These are phyloP conservation scores for Cheilosia urbana DNA, from an alignment of 2,888 invertebrate species.

Conservation along the genomic window DNA sequence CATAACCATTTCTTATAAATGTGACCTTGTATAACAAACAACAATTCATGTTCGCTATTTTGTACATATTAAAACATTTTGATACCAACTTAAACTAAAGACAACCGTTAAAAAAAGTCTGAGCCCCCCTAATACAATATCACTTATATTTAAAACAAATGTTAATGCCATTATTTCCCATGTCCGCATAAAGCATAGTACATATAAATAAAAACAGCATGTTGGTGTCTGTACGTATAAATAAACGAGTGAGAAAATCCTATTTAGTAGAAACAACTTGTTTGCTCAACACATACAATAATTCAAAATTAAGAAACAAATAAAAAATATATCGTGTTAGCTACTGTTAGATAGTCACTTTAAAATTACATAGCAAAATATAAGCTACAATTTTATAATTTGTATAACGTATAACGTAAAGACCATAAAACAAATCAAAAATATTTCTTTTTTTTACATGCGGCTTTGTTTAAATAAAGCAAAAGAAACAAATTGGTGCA, in stretches of 20 bases:
- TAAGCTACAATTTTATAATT: slow-evolving; percentile 1
- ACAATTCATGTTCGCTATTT: too few relatives aligned
- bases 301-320: background rate
- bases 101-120: too few relatives aligned
- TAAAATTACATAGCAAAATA: slow-evolving; percentile 9
- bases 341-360: slow-evolving; percentile 26
- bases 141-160: background rate
- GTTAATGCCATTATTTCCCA: background rate
- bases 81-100: too few relatives aligned
- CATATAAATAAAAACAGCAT: slow-evolving; percentile 11
- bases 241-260: slow-evolving; percentile 26
- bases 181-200: background rate
- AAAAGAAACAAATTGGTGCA: background rate
- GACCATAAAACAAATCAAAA: slow-evolving; percentile 56
- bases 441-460: background rate
- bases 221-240: slow-evolving; percentile 28
- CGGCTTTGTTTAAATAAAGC: background rate
- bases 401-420: background rate
- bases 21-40: too few relatives aligned
- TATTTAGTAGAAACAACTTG: background rate
- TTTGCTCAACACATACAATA: slow-evolving; percentile 17
- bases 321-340: background rate
- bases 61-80: too few relatives aligned
- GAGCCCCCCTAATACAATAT: too few relatives aligned
- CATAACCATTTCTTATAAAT: too few relatives aligned